phyloP scores from a whole-genome alignment of 2,888 invertebrate species.

The Nemotelus pantherinus region DNA sequence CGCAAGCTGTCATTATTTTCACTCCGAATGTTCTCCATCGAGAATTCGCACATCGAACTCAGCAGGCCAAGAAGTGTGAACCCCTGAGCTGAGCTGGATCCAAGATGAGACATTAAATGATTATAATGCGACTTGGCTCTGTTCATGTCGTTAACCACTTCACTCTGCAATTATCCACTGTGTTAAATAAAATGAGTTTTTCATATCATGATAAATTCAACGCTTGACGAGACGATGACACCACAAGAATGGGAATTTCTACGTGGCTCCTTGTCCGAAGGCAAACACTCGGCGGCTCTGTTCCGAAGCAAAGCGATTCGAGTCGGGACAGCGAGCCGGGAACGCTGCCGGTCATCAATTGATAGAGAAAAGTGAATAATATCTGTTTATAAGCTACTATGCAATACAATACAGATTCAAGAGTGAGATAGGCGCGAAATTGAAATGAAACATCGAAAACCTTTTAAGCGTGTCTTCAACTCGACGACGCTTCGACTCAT shows the following conservation, averaged over 20 bases:
- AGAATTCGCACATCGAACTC: not conserved
- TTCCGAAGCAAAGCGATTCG: not conserved
- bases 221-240: conserved; percentile 47
- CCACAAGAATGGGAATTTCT: conserved; percentile 38
- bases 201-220: conserved; percentile 49
- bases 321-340: too few species aligned
- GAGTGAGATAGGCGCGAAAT: conserved; percentile 24
- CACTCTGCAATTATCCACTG: conserved; percentile 49
- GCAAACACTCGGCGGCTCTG: conserved; percentile 22
- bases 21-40: conserved; percentile 4
- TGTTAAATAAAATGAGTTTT: conserved; percentile 47
- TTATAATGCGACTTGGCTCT: conserved; percentile 42
- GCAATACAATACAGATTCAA: conserved; percentile 21
- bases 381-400: conserved; percentile 32
- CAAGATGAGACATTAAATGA: conserved; percentile 47
- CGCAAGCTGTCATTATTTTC: not conserved
- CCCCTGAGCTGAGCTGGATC: conserved; percentile 7
- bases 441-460: conserved; percentile 41
- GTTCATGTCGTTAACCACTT: conserved; percentile 47
- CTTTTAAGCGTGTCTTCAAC: conserved; percentile 34
- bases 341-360: too few species aligned
- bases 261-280: conserved; percentile 10
- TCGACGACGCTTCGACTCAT: conserved; percentile 3
- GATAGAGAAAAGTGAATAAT: conserved; percentile 36
- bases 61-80: conserved; percentile 27